These are phyloP conservation scores for Triops longicaudatus DNA, from an alignment of 1,140 invertebrate genomes.

Conservation along the genomic window DNA sequence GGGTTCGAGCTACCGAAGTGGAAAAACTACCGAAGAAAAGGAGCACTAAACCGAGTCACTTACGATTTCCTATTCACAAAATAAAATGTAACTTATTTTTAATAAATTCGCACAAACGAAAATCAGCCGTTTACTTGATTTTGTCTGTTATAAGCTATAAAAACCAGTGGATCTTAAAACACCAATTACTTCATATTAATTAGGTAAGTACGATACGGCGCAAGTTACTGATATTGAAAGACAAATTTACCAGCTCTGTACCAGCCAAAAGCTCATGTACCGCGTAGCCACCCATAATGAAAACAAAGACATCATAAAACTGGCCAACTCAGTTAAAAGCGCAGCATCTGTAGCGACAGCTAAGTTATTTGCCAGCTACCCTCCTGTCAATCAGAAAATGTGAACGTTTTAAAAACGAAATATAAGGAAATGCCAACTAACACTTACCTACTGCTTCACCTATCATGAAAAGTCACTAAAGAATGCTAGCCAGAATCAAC, in stretches of 20 bases:
- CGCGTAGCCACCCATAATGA: constrained; percentile 81
- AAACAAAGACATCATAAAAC: constrained; percentile 94
- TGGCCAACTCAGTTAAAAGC: constrained; percentile 92
- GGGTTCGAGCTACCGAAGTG: not conserved
- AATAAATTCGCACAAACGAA: too few relatives aligned
- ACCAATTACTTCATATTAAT: constrained; percentile 74
- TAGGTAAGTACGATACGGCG: constrained; percentile 17
- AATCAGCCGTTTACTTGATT: too few relatives aligned
- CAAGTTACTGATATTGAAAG: not conserved
- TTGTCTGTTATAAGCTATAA: too few relatives aligned
- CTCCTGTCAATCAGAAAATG: constrained; percentile 44
- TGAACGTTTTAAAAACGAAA: constrained; percentile 28
- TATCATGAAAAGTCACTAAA: constrained; percentile 92
- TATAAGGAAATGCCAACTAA: constrained; percentile 21
- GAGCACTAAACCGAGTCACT: too few relatives aligned
- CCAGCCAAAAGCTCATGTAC: constrained; percentile 70
- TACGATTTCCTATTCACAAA: too few relatives aligned
- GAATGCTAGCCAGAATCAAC: constrained; percentile 73
- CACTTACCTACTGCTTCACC: constrained; percentile 71
- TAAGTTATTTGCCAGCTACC: constrained; percentile 72
- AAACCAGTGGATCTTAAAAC: too few relatives aligned
- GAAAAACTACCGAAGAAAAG: too few relatives aligned
- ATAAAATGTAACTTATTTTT: too few relatives aligned
- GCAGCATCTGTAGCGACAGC: constrained; percentile 95
- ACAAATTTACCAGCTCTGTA: constrained; percentile 65